Evolutionary conservation across 2,113 vertebrate genomes (phyloP).

Genomic region (Ceuthmochares aereus): DNA sequence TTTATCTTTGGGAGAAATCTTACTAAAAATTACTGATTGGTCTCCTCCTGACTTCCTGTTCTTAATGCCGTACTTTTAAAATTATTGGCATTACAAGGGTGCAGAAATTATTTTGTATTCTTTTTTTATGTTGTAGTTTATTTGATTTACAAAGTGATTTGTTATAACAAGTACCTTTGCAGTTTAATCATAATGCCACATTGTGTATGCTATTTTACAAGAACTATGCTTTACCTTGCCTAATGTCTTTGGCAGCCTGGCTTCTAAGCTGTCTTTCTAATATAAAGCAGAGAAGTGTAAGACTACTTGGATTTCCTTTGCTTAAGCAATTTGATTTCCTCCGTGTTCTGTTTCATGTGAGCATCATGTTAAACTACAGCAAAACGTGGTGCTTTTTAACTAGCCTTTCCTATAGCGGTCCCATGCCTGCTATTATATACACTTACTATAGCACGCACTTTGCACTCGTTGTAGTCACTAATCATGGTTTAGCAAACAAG

Average conservation of each 20-base stretch:
- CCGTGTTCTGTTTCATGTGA: conserved; percentile 51
- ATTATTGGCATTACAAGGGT: conserved; percentile 75
- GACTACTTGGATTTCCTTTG: conserved; percentile 33
- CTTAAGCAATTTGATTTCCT: conserved; percentile 60
- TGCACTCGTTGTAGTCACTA: conserved; percentile 2
- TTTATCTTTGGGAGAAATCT: conserved; percentile 72
- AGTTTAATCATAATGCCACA: conserved; percentile 73
- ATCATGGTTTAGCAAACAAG: conserved; percentile 58
- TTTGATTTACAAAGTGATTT: conserved; percentile 79
- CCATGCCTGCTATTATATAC: conserved; percentile 34
- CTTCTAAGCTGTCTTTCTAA: not conserved
- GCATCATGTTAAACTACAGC: conserved; percentile 19
- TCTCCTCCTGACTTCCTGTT: conserved; percentile 50
- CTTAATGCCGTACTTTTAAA: conserved; percentile 67
- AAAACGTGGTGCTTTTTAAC: conserved; percentile 35
- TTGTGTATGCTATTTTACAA: conserved; percentile 57
- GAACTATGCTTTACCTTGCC: conserved; percentile 29
- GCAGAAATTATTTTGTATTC: conserved; percentile 64
- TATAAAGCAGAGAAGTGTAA: conserved; percentile 16
- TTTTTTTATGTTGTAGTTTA: conserved; percentile 71
- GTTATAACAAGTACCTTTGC: conserved; percentile 76
- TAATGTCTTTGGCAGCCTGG: conserved; percentile 63
- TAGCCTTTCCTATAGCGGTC: conserved; percentile 27
- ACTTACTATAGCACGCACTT: conserved; percentile 6
- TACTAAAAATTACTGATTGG: conserved; percentile 62